Percentiles rank a stretch among this genome's conserved stretches.
Conservation (phyloP, 2,113 vertebrate genomes). For the Porphyrio hochstetteri region DNA sequence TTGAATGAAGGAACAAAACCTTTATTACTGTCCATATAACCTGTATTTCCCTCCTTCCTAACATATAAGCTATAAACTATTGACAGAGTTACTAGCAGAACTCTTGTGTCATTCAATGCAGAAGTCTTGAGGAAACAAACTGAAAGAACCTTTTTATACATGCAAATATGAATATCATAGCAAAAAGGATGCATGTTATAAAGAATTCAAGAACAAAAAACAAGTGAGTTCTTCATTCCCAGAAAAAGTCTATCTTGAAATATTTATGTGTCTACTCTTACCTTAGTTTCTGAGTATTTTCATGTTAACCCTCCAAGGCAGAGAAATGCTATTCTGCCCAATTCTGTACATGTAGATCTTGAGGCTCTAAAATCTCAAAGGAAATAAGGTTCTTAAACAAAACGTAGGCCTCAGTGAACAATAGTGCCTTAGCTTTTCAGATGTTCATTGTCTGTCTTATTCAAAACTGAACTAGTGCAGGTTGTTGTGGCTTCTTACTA, state of each 20-base stretch:
- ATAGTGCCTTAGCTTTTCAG: neutral
- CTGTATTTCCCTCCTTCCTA: neutral
- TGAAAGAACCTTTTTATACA: neutral
- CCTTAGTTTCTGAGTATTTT: neutral
- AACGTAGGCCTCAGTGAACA: neutral
- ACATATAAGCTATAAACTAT: neutral
- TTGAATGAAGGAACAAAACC: neutral
- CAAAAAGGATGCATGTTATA: neutral
- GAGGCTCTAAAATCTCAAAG: neutral
- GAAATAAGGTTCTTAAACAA: neutral
- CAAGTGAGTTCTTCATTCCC: neutral
- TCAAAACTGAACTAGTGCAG: neutral
- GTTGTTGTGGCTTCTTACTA: fast-evolving
- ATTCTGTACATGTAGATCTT: neutral
- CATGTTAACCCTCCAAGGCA: neutral
- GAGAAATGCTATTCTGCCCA: neutral
- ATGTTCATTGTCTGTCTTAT: neutral
- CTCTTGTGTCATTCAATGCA: neutral
- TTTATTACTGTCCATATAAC: neutral
- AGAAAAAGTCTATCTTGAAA: neutral
- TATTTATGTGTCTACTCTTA: neutral
- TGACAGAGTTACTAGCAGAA: neutral
- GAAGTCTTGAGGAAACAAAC: neutral
- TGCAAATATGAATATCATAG: neutral
- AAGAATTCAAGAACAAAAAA: neutral